Evolutionary conservation across 1,140 invertebrate species (phyloP).

Genomic region (Drosophila oshimai): DNA sequence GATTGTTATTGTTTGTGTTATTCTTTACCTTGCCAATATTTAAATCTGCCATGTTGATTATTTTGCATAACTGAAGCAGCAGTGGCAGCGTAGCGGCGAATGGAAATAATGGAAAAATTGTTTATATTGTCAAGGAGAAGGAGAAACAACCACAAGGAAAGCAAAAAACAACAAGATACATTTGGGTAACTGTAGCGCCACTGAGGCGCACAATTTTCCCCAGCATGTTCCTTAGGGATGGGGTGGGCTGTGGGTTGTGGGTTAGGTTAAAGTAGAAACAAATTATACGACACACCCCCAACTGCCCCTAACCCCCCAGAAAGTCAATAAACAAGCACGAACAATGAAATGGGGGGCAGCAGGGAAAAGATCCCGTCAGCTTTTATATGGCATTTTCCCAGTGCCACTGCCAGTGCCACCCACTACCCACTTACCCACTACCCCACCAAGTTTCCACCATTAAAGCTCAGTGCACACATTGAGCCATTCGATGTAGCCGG

Average conservation of each 20-base stretch:
- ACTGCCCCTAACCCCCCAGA: slow-evolving; percentile 45
- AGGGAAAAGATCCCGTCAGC: slow-evolving; percentile 50
- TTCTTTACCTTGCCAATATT: slow-evolving; percentile 43
- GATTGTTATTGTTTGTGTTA: slow-evolving; percentile 36
- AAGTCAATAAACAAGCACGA: slow-evolving; percentile 76
- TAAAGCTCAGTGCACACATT: slow-evolving; percentile 45
- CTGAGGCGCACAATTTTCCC: slow-evolving; percentile 73
- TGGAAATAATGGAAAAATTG: slow-evolving; percentile 48
- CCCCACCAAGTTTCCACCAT: slow-evolving; percentile 34
- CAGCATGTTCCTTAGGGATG: slow-evolving; percentile 26
- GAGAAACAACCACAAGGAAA: slow-evolving; percentile 17
- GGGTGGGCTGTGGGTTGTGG: not conserved
- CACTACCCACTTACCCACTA: slow-evolving; percentile 38
- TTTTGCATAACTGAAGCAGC: slow-evolving; percentile 48
- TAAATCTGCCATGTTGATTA: slow-evolving; percentile 45
- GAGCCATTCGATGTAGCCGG: slow-evolving; percentile 26
- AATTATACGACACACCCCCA: slow-evolving; percentile 71
- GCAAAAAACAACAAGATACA: slow-evolving; percentile 15
- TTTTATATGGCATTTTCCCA: slow-evolving; percentile 63
- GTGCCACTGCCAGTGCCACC: too few species aligned
- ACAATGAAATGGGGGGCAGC: slow-evolving; percentile 43
- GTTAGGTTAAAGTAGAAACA: slow-evolving; percentile 76
- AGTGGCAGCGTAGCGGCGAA: not conserved
- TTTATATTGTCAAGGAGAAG: slow-evolving; percentile 36
- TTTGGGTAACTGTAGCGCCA: slow-evolving; percentile 54